Evolutionary conservation across 2,113 vertebrate species (phyloP), one percentile per base, ranked within the genome.

Genomic region (Neolamprologus devosi): DNA sequence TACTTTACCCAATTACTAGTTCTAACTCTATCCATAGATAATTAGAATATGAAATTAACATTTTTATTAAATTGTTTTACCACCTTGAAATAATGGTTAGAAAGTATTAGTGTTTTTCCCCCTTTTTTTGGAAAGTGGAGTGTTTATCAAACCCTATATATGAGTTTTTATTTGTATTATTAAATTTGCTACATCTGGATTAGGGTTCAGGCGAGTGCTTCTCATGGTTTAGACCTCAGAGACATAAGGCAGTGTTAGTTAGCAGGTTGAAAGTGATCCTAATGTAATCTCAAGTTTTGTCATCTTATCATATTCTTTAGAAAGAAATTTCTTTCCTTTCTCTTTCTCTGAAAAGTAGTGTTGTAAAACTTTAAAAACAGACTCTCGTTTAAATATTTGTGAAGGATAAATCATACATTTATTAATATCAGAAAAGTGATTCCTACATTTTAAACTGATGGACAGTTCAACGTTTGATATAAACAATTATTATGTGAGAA

Each of bases 31-130:
- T 23, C 37, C 37, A 21, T 73, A 16, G n/a, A 40, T 40, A 70
- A 42, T 23, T 45, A 45, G 21, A 45, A 45, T 26, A 23, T 73
- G 12, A 42, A 9, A 70, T 26, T 26, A 45, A 42, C 40, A 4
- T 4, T 73, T 45, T 45, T 23, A 45, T 16, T 45, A 45, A 73
- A 73, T 26, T 73, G 37, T 45, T 70, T 40, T 23, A 70, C 65
- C n/a, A 42, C 35, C 3, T 63, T 65, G 17, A 65, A 35, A 35
- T 65, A 63, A n/a, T n/a, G 16, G 1, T 63, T 63, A 11, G 28
- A 63, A 33, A 63, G 16, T 63, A 19, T 63, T 2, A 4, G 30
- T 37, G 6, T 5, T n/a, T 65, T 12, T 0, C 1, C 0, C 6
- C 4, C 1, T n/a, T 37, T n/a, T 35, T 65, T 37, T 65, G 10